Percentiles rank a stretch among this genome's conserved stretches.
These are phyloP conservation scores for Battus philenor DNA, from an alignment of 1,140 invertebrate species.

Conservation along the genomic window DNA sequence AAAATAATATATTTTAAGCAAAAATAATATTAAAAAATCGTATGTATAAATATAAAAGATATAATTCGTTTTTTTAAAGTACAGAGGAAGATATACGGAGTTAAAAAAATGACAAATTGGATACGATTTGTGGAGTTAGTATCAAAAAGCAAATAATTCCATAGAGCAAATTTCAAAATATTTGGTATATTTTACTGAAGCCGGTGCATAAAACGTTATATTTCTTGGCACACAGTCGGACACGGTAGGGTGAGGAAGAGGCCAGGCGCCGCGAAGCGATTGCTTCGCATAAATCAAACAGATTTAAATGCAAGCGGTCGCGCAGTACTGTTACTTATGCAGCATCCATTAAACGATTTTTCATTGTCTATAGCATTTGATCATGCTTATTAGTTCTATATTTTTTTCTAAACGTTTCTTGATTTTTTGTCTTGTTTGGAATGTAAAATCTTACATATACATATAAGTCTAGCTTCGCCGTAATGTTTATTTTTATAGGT, in stretches of 20 bases:
- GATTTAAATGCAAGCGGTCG: constrained; percentile 37
- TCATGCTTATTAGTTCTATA: constrained; percentile 19
- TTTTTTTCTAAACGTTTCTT: too few species aligned
- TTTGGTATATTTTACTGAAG: constrained; percentile 2
- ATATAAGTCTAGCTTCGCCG: too few species aligned
- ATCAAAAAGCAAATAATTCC: constrained; percentile 2
- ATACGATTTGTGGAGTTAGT: too few species aligned
- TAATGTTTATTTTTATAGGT: too few species aligned
- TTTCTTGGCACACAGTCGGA: constrained; percentile 21
- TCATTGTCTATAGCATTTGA: constrained; percentile 9
- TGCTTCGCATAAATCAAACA: constrained; percentile 45
- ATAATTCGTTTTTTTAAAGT: too few species aligned
- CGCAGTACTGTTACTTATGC: constrained; percentile 31
- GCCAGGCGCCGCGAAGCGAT: constrained; percentile 23
- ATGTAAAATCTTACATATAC: too few species aligned
- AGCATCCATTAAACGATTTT: constrained; percentile 31
- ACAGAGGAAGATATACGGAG: too few species aligned
- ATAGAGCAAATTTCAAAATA: neutral
- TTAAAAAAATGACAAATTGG: too few species aligned
- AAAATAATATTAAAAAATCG: too few species aligned
- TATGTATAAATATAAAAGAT: too few species aligned
- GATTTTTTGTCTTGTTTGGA: too few species aligned
- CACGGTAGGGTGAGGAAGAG: constrained; percentile 13
- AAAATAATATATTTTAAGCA: too few species aligned
- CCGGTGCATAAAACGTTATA: constrained; percentile 18